phyloP scores from a whole-genome alignment of 1,140 invertebrate genomes.

The Saccostrea cuccullata region DNA sequence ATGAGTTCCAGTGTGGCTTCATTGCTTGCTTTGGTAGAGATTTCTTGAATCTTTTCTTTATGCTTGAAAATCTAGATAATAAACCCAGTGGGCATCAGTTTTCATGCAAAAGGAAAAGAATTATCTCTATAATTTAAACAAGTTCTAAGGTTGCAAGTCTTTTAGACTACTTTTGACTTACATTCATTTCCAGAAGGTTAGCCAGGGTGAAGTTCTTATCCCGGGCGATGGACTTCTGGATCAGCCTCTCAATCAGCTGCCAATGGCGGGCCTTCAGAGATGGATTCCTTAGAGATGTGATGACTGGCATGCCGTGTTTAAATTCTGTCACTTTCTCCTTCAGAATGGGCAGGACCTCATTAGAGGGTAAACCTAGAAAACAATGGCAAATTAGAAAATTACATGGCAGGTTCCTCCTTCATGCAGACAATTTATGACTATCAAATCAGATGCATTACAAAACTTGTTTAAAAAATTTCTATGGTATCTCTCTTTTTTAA shows the following conservation, averaged over 20 bases:
- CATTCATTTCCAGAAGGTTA: conserved; percentile 72
- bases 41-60: conserved; percentile 87
- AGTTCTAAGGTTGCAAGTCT: no score
- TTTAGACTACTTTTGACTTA: background rate
- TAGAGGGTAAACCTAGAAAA: conserved; percentile 82
- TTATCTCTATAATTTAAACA: no score
- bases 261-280: conserved; percentile 76
- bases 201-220: conserved; percentile 77
- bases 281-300: conserved; percentile 77
- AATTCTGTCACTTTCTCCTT: conserved; percentile 88
- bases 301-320: conserved; percentile 83
- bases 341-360: conserved; percentile 86
- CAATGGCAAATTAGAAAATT: no score
- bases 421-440: no score
- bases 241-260: conserved; percentile 75
- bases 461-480: no score
- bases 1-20: conserved; percentile 89
- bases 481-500: no score
- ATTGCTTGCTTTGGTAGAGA: conserved; percentile 89
- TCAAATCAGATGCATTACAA: no score
- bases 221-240: conserved; percentile 73
- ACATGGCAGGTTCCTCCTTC: no score
- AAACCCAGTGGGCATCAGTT: conserved; percentile 2
- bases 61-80: conserved; percentile 83
- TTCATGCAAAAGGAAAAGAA: no score